phyloP scores from a whole-genome alignment of 35 echinoderm and acorn worm genomes.

The Lytechinus variegatus region DNA sequence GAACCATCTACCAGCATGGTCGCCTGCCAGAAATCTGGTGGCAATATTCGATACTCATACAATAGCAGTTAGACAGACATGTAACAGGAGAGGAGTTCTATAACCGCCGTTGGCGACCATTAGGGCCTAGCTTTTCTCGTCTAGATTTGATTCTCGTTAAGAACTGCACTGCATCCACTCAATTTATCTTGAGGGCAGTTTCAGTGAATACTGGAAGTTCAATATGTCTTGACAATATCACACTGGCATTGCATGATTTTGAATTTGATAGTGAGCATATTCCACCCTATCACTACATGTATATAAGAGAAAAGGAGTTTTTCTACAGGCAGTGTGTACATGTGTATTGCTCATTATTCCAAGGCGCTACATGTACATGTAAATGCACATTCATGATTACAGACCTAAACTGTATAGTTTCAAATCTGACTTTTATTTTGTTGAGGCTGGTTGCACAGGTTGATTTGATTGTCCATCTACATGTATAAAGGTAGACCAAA shows the following conservation, averaged over 20 bases:
- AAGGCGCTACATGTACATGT: too few species aligned
- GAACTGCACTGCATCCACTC: not conserved
- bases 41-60: not conserved
- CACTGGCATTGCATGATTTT: not conserved
- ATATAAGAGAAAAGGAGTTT: not conserved
- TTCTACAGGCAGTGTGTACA: too few species aligned
- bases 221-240: not conserved
- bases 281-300: not conserved
- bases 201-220: too few species aligned
- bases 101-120: not conserved
- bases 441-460: too few species aligned
- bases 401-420: too few species aligned
- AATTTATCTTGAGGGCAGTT: not conserved
- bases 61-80: not conserved
- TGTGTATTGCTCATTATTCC: too few species aligned
- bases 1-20: not conserved
- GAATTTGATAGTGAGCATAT: not conserved
- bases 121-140: not conserved
- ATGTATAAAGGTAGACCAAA: too few species aligned
- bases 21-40: not conserved
- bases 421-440: too few species aligned
- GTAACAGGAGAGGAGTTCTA: not conserved
- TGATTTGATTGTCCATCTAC: too few species aligned
- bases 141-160: not conserved
- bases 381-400: too few species aligned